Percentiles rank a stretch among this genome's conserved stretches.
Conservation (phyloP, 1,140 invertebrate species). For the Cotesia chilonis region DNA sequence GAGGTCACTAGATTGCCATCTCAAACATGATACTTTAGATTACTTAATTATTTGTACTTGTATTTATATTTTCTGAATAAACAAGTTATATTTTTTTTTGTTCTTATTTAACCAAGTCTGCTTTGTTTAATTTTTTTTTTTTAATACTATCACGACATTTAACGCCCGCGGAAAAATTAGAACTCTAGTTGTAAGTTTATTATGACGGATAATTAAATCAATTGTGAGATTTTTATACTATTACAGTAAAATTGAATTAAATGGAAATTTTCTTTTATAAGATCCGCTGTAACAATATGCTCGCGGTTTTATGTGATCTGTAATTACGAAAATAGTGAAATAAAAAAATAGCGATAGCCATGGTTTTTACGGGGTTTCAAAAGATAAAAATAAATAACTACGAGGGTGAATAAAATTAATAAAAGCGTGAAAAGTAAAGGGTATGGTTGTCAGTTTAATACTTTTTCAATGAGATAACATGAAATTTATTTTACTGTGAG, state of each 20-base stretch:
- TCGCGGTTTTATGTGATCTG: too few species aligned
- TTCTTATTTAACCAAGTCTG: not conserved
- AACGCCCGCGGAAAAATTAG: slow-evolving; percentile 30
- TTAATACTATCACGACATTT: slow-evolving; percentile 10
- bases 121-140: not conserved
- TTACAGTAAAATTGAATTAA: not conserved
- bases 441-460: slow-evolving; percentile 14
- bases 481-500: slow-evolving; percentile 15
- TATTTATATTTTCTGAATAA: too few species aligned
- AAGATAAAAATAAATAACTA: too few species aligned
- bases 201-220: slow-evolving; percentile 25
- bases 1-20: too few species aligned
- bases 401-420: too few species aligned
- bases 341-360: too few species aligned
- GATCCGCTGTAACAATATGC: not conserved
- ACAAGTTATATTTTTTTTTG: not conserved
- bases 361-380: too few species aligned
- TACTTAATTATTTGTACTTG: too few species aligned
- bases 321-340: too few species aligned
- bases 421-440: slow-evolving; percentile 3
- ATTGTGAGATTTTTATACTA: not conserved
- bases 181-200: not conserved
- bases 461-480: slow-evolving; percentile 26
- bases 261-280: slow-evolving; percentile 16
- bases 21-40: too few species aligned